Base-by-base conservation (phyloP, 2,113 vertebrate genomes). In the Tyrannus savana region DNA sequence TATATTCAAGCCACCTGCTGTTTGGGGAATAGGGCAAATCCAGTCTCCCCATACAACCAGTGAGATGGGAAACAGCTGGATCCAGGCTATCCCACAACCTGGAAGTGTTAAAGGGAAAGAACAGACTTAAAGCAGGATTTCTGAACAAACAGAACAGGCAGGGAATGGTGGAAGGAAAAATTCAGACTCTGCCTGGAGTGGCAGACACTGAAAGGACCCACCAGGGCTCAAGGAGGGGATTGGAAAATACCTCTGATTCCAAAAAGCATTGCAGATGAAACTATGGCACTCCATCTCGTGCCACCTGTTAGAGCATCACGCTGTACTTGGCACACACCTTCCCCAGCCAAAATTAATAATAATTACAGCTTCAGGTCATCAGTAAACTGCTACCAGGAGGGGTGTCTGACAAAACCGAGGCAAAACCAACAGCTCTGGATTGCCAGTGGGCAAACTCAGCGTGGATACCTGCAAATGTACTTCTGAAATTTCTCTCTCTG, bases 1-100 rank as follows among this genome's bases (percentile, higher is more conserved):
- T 71, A 35, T 77, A 79, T 83, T 62, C 55, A 42, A 93, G 88
- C 75, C 94, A 91, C 62, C 73, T 94, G 81, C 23, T 66, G 74
- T 69, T 84, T 87, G 41, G 81, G 84, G 87, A 84, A 78, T 74
- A 46, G 44, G 28, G 77, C 1, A 3, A 79, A n/a, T 83, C n/a
- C 31, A 76, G 49, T 9, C 49, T 87, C 64, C n/a, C 37, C 62
- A 15, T 37, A 89, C 44, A 86, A 66, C 12, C 79, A 83, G 25
- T 3, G 83, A 8, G 2, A 84, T 47, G 74, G 77, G 66, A 62
- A 96, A 91, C 84, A 93, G 77, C 88, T 93, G 91, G 72, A 60
- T 17, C 35, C 67, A 47, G 62, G 53, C 73, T 94, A 82, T 85
- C 50, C 62, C 56, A 82, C 62, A 94, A 76, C 9, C 46, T 74